These are phyloP conservation scores for Orientallactaga sibirica DNA, from an alignment of 2,797 vertebrate genomes.

Conservation along the genomic window DNA sequence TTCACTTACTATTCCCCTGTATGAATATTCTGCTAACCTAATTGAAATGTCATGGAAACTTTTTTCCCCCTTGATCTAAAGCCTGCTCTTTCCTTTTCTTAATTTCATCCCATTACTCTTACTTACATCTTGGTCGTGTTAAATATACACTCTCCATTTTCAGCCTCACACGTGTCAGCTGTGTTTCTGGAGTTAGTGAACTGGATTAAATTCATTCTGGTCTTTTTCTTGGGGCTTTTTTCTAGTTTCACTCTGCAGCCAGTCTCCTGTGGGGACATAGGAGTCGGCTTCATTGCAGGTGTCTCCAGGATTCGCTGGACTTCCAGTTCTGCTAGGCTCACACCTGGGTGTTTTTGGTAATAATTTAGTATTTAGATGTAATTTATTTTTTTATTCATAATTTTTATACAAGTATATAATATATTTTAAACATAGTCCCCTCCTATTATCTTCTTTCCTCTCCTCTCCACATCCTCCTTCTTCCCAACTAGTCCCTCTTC, in stretches of 20 bases:
- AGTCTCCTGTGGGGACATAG: neutral
- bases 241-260: neutral
- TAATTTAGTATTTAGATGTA: too few species aligned
- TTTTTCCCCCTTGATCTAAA: constrained; percentile 52
- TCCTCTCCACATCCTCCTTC: too few species aligned
- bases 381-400: too few species aligned
- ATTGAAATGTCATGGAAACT: constrained; percentile 65
- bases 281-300: neutral
- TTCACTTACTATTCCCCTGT: constrained; percentile 58
- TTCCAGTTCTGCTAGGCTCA: neutral
- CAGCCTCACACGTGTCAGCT: neutral
- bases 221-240: constrained; percentile 17
- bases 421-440: too few species aligned
- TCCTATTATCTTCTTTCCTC: too few species aligned
- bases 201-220: constrained; percentile 3
- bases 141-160: constrained; percentile 50
- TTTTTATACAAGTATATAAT: too few species aligned
- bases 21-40: constrained; percentile 69
- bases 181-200: constrained; percentile 35
- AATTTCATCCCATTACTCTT: constrained; percentile 68
- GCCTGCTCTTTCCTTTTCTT: constrained; percentile 63
- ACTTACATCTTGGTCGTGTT: constrained; percentile 58
- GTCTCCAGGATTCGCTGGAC: neutral
- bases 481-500: too few species aligned
- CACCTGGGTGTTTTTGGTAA: neutral